Conservation (phyloP, 2,888 invertebrate genomes). For the Sinhomidia bicolor region DNA sequence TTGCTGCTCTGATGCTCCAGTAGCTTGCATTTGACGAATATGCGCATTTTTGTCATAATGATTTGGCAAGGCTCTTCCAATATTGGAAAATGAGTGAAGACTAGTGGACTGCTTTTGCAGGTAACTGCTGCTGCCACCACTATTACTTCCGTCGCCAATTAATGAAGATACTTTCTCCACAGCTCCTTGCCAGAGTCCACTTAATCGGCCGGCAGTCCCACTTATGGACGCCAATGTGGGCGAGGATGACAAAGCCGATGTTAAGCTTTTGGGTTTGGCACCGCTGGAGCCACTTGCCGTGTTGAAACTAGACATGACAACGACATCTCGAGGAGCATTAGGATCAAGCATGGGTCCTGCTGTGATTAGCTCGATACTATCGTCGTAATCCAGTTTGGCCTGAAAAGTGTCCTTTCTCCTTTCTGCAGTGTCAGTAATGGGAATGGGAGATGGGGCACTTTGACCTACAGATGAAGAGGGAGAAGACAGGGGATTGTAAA, state of each 20-base stretch:
- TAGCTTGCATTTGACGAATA: constrained; percentile 45
- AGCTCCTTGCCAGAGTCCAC: constrained; percentile 58
- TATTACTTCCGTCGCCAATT: background rate
- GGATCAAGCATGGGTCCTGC: constrained; percentile 71
- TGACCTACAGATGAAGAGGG: background rate
- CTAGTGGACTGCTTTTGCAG: constrained; percentile 5
- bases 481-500: constrained; percentile 42
- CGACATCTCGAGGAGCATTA: constrained; percentile 73
- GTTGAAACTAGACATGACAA: constrained; percentile 77
- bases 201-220: background rate
- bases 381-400: constrained; percentile 73
- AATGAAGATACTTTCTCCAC: constrained; percentile 61
- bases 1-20: background rate
- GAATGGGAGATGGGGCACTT: constrained; percentile 22
- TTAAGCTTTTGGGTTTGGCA: constrained; percentile 60
- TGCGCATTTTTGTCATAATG: constrained; percentile 68
- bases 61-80: constrained; percentile 55
- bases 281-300: constrained; percentile 56
- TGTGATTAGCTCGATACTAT: constrained; percentile 74
- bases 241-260: background rate
- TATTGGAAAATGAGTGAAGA: constrained; percentile 17
- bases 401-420: constrained; percentile 41
- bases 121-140: background rate
- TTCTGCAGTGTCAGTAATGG: constrained; percentile 18
- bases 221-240: background rate